Evolutionary conservation across 2,797 vertebrate species (phyloP).

Genomic region (Myotis vivesi): DNA sequence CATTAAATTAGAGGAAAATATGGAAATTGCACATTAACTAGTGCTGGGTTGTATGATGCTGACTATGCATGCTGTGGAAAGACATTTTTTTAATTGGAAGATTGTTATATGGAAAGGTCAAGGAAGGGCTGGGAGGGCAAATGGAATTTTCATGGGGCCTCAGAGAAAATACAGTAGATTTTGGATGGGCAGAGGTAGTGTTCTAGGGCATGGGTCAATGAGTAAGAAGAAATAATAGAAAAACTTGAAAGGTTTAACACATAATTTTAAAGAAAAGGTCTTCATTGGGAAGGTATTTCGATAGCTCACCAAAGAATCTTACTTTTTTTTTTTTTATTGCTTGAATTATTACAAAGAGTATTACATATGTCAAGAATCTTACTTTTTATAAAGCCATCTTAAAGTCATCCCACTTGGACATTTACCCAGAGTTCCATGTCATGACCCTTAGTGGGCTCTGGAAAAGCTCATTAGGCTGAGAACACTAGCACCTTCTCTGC

Average conservation of each 20-base stretch:
- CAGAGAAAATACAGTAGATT: not conserved
- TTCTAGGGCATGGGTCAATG: not conserved
- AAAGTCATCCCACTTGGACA: not conserved
- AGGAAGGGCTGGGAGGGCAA: not conserved
- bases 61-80: not conserved
- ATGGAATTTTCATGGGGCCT: not conserved
- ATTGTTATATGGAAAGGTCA: not conserved
- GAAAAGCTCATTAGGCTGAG: not conserved
- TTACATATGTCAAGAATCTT: too few species aligned
- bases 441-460: not conserved
- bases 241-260: conserved; percentile 33
- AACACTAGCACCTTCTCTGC: not conserved
- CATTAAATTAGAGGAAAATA: conserved; percentile 51
- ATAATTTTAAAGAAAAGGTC: conserved; percentile 19
- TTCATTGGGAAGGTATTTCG: not conserved
- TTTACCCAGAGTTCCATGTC: not conserved
- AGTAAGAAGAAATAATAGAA: not conserved
- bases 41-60: not conserved
- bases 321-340: too few species aligned
- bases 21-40: conserved; percentile 23
- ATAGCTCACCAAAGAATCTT: conserved; percentile 32
- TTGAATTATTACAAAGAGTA: too few species aligned
- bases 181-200: not conserved
- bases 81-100: not conserved
- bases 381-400: conserved; percentile 15